Base-by-base conservation (phyloP, 2,797 vertebrate genomes). In the Sebastes aleutianus region DNA sequence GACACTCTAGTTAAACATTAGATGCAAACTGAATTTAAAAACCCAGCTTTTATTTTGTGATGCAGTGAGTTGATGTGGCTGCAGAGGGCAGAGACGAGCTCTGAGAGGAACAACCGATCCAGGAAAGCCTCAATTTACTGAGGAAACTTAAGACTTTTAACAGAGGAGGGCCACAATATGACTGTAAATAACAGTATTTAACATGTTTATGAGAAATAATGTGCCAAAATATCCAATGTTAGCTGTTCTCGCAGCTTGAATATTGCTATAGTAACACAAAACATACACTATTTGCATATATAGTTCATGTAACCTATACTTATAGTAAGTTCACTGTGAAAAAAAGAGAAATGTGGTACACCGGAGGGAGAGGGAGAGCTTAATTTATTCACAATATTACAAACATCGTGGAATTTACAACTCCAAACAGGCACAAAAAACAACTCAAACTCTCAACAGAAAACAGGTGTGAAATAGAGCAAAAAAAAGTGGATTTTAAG, bases 361-460 rank as follows among this genome's bases (percentile, higher is more conserved):
- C 39, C 4, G 18, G 39, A 68, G 54, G 29, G 68, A 81, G 85
- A 88, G 83, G 82, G 82, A 84, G 80, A 89, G 64, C 88, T 94
- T 92, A 83, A 93, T 96, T 95, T 95, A 95, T 95, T 95, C 91
- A 95, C 93, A 91, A 93, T 91, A 91, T 86, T 85, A 94, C 91
- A 94, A 95, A 94, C 87, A 85, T 74, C 11, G 54, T 81, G 76
- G 85, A 88, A 93, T 90, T 91, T 85, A 86, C 83, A 93, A 91
- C 85, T 91, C 87, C 86, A 88, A 85, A 89, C 80, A 88, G 88
- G 91, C 91, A 87, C 87, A 82, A 87, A 82, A 82, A 74, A 72
- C 53, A 88, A 76, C 57, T 86, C 66, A 47, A 88, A 76, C 57
- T 86, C 66, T 82, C 47, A 61, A 54, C 24, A 72, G 68, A 78